These are phyloP conservation scores for Plutella xylostella DNA, from an alignment of 2,888 invertebrate species.

Conservation along the genomic window DNA sequence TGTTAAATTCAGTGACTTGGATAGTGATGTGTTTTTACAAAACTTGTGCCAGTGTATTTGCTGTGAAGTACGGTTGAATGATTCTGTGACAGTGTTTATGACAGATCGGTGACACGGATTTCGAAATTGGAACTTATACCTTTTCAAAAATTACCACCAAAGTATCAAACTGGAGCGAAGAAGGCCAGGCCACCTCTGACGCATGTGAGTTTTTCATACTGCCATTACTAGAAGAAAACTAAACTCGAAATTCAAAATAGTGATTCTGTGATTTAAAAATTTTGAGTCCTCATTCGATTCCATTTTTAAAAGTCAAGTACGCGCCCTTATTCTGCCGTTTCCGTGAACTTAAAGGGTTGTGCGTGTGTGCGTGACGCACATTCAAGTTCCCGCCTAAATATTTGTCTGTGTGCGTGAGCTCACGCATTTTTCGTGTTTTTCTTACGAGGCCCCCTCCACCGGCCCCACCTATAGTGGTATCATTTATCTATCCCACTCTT, in stretches of 20 bases:
- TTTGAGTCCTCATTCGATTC: neutral
- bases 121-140: slow-evolving; percentile 45
- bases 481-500: slow-evolving; percentile 65
- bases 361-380: slow-evolving; percentile 36
- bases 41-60: slow-evolving; percentile 52
- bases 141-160: slow-evolving; percentile 65
- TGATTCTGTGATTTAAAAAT: neutral
- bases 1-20: slow-evolving; percentile 34
- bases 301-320: neutral
- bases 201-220: slow-evolving; percentile 47
- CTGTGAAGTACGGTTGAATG: slow-evolving; percentile 45
- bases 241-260: neutral
- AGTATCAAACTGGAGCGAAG: slow-evolving; percentile 69
- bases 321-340: slow-evolving; percentile 37
- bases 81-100: slow-evolving; percentile 48
- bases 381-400: slow-evolving; percentile 25
- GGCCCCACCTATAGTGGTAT: slow-evolving; percentile 49
- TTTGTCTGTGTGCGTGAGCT: slow-evolving; percentile 40
- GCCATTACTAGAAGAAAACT: neutral
- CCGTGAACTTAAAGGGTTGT: slow-evolving; percentile 30
- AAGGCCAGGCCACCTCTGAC: slow-evolving; percentile 65
- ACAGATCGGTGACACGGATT: slow-evolving; percentile 42
- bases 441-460: slow-evolving; percentile 45
- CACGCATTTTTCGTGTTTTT: slow-evolving; percentile 65
- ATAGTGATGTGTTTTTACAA: slow-evolving; percentile 48